phyloP scores from a whole-genome alignment of 2,797 vertebrate genomes.

The Smutsia temminckii region DNA sequence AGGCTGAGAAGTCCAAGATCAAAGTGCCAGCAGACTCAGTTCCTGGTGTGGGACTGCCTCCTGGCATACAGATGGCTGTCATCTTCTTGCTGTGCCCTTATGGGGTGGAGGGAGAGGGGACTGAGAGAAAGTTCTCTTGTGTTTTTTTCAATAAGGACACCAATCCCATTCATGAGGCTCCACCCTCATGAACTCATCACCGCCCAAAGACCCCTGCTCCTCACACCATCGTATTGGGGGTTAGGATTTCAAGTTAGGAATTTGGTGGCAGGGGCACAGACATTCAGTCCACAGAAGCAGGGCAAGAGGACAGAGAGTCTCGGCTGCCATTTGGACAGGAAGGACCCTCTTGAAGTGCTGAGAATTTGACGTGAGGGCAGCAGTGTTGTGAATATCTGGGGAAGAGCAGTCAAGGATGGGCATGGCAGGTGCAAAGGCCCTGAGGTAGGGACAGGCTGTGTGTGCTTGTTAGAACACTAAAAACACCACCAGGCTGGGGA shows the following conservation, averaged over 20 bases:
- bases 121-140: not conserved
- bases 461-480: not conserved
- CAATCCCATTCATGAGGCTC: not conserved
- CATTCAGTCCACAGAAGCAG: not conserved
- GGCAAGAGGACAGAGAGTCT: not conserved
- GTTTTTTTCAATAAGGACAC: not conserved
- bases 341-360: not conserved
- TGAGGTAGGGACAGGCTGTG: not conserved
- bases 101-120: accelerated
- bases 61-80: not conserved
- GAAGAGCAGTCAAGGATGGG: not conserved
- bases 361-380: not conserved
- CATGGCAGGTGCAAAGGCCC: not conserved
- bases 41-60: not conserved
- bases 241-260: not conserved
- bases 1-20: not conserved
- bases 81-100: not conserved
- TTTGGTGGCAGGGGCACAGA: not conserved
- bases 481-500: not conserved
- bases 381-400: not conserved
- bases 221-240: not conserved
- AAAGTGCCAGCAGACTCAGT: not conserved
- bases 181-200: not conserved
- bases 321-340: not conserved
- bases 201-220: not conserved